These are phyloP conservation scores for Melanotaenia boesemani DNA, from an alignment of 2,797 vertebrate species.

Conservation along the genomic window DNA sequence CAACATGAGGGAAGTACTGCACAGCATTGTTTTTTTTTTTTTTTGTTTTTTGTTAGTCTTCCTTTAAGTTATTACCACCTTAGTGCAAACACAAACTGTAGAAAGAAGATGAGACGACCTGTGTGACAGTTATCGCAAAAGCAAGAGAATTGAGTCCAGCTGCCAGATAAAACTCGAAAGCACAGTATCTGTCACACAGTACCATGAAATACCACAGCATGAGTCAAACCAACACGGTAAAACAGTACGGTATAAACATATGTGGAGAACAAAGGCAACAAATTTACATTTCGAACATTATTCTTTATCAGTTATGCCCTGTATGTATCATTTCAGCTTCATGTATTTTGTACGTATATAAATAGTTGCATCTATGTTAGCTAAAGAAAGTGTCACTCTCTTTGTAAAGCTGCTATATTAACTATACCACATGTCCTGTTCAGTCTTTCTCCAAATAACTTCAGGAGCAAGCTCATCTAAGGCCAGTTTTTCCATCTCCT, in stretches of 20 bases:
- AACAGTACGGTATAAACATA: slow-evolving; percentile 10
- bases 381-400: neutral
- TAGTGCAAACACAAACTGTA: slow-evolving; percentile 4
- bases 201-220: slow-evolving; percentile 11
- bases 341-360: neutral
- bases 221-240: slow-evolving; percentile 14
- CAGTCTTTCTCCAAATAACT: neutral
- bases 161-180: slow-evolving; percentile 52
- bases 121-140: slow-evolving; percentile 2
- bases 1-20: neutral
- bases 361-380: neutral
- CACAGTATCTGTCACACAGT: slow-evolving; percentile 32
- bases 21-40: neutral
- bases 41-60: neutral
- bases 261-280: neutral
- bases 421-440: neutral
- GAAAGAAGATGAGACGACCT: slow-evolving; percentile 1
- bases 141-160: slow-evolving; percentile 18
- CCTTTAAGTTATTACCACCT: slow-evolving; percentile 10
- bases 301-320: too few species aligned
- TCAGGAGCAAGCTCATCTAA: neutral
- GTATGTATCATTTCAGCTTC: neutral
- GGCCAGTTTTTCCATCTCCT: slow-evolving; percentile 8
- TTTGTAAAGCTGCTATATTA: too few species aligned
- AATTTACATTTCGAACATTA: neutral